Evolutionary conservation across 2,888 invertebrate species (phyloP).

Genomic region (Lithophane leautieri): DNA sequence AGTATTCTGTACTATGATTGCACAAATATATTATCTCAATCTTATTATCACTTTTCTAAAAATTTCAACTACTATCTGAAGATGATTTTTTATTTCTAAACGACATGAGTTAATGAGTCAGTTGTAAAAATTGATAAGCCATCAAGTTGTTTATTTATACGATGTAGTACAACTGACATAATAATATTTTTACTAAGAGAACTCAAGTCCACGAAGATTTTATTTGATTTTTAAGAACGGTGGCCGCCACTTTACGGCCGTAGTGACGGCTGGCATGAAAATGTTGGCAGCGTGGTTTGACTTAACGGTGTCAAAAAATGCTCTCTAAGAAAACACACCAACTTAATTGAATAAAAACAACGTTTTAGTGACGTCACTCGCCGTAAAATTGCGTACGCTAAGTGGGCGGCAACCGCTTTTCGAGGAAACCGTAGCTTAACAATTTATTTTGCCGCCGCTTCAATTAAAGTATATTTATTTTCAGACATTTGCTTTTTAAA

Average conservation of each 20-base stretch:
- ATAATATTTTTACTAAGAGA: background rate
- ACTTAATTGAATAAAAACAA: too few species aligned
- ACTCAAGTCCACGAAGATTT: background rate
- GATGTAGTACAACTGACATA: background rate
- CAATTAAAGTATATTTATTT: background rate
- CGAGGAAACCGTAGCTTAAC: background rate
- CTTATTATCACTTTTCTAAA: background rate
- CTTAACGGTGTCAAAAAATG: background rate
- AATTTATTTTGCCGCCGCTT: background rate
- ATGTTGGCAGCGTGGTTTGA: background rate
- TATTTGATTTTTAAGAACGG: background rate
- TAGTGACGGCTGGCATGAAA: background rate
- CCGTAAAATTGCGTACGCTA: background rate
- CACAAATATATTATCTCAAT: background rate
- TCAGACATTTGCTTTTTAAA: slow-evolving; percentile 3
- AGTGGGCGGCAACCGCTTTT: background rate
- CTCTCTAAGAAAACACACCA: background rate
- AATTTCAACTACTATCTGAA: background rate
- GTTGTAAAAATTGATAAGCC: too few species aligned
- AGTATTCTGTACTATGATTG: background rate
- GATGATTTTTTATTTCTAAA: too few species aligned
- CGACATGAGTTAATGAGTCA: too few species aligned
- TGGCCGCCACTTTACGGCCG: background rate
- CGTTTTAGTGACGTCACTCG: background rate
- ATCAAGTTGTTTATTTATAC: too few species aligned